Conservation (phyloP, 2,888 invertebrate genomes). For the Villa cingulata region DNA sequence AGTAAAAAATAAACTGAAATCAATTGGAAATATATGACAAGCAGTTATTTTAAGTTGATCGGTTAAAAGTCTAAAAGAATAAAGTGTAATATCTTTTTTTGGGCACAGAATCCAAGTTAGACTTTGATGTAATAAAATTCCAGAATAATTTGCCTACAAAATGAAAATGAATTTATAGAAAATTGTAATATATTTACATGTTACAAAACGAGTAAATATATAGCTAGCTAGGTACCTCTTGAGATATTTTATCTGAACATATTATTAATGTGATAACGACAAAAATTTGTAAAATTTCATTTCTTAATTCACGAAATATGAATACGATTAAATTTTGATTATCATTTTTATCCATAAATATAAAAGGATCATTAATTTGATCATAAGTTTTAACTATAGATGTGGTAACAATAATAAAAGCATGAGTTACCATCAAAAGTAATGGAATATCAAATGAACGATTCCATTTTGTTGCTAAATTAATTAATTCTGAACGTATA, state of each 20-base stretch:
- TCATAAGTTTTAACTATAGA: constrained; percentile 1
- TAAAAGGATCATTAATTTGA: not conserved
- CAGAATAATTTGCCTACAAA: not conserved
- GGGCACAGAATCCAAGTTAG: not conserved
- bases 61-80: not conserved
- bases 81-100: not conserved
- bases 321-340: not conserved
- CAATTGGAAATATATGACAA: not conserved
- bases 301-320: constrained; percentile 1
- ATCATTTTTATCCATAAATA: not conserved
- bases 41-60: not conserved
- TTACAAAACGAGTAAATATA: not conserved
- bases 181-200: not conserved
- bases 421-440: not conserved
- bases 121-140: not conserved
- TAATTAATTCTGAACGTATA: not conserved
- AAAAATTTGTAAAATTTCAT: constrained; percentile 3
- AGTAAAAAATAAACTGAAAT: not conserved
- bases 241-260: not conserved
- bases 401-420: constrained; percentile 1
- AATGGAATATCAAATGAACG: not conserved
- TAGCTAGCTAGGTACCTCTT: not conserved
- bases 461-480: constrained; percentile 1
- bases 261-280: not conserved
- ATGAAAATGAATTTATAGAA: not conserved